Evolutionary conservation across 2,797 vertebrate genomes (phyloP), one percentile per base, ranked within the genome.

Genomic region (Epinephelus awoara): DNA sequence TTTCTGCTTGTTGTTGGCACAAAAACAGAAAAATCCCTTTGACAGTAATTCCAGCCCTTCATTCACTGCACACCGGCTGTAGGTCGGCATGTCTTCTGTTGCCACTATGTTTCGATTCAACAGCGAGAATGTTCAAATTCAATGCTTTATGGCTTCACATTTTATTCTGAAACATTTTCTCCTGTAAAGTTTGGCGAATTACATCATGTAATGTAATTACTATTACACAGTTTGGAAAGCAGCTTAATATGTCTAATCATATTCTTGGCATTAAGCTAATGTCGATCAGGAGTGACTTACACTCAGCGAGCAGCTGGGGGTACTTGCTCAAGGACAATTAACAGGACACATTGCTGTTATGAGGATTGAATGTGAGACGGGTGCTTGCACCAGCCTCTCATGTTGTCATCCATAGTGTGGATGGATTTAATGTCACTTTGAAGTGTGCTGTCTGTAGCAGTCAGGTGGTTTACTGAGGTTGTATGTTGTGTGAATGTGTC

Each of bases 281-380:
- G 61, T 57, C 42, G 47, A 23, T 71, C 51, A 47, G 29, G n/a
- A 25, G 70, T 64, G 59, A 66, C 50, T 56, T 42, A 5, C 47
- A 64, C 38, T 15, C 27, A 58, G 44, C 18, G 44, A 86, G 78
- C 84, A 80, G 63, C 63, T 66, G 72, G 49, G 59, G 23, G 27
- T n/a, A 63, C 40, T 34, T 25, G 21, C 57, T 72, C 76, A 86
- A 89, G 87, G 87, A 83, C 85, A 83, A 82, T 91, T 79, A 83
- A 77, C 34, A 21, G 69, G 63, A 76, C 75, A 57, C n/a, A 11
- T 54, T 46, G 87, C 80, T 79, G 78, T 77, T 58, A 72, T 50
- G 27, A 71, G 63, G 67, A 84, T 63, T 57, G 75, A 69, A 78
- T 83, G 18, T 74, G 68, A 80, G 80, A 69, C 9, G 19, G 50